Evolutionary conservation across 2,797 vertebrate species (phyloP), one percentile per base, ranked within the genome.

Genomic region (Pipistrellus nathusii): DNA sequence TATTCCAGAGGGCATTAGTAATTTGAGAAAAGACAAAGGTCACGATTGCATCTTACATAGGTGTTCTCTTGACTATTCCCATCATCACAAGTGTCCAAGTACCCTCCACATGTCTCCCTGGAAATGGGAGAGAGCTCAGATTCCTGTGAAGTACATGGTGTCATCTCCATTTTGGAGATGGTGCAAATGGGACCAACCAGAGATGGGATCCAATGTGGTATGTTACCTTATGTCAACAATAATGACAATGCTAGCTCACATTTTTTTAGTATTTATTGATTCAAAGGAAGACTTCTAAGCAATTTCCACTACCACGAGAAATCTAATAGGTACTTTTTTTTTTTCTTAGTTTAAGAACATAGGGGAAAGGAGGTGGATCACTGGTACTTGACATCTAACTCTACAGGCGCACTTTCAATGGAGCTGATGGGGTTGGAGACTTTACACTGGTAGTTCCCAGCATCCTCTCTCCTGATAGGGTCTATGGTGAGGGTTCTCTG

Each of bases 381-480:
- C 17, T 75, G 15, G 17, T n/a, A 44, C 9, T 20, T 30, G 15
- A 75, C 72, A n/a, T 21, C 8, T 10, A 75, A 30, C 44, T n/a
- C 17, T 18, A 75, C 27, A 9, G 15, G 25, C 27, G 27, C 38
- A 85, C 96, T 97, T 3, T 0, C 59, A 3, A 0, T 1, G 23
- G 10, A 2, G 78, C 66, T 82, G 30, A 71, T 14, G 0, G 12
- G 62, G 41, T 97, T 96, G 44, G 11, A 75, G 64, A 83, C 48
- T 27, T 72, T n/a, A 66, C 96, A 97, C 4, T 17, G 66, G 51
- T 97, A 96, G 0, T 18, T 1, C 1, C 95, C 95, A 0, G 30
- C 25, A 3, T 97, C 94, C 0, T 27, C 23, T 2, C 0, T 81
- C 32, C 0, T 13, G 21, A 90, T 59, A 0, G 78, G 76, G n/a